phyloP scores from a whole-genome alignment of 2,113 vertebrate species.

The Tupaia chinensis region DNA sequence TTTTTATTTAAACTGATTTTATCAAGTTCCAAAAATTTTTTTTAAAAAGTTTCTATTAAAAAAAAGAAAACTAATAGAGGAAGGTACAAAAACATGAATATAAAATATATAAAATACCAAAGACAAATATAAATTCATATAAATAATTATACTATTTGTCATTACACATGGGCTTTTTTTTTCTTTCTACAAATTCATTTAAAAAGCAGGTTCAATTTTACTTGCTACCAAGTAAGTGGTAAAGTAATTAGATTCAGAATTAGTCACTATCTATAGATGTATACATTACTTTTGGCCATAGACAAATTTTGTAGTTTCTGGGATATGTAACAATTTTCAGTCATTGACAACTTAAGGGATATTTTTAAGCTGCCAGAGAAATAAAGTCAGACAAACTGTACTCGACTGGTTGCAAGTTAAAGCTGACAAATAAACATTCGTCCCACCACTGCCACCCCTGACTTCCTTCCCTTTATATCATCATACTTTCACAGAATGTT shows the following conservation, averaged over 20 bases:
- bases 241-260: not conserved
- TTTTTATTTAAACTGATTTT: slow-evolving; percentile 7
- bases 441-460: not conserved
- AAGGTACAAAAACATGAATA: not conserved
- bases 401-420: slow-evolving; percentile 17
- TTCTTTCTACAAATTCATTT: not conserved
- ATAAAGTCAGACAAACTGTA: not conserved
- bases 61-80: not conserved
- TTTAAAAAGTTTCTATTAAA: not conserved
- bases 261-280: not conserved
- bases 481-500: not conserved
- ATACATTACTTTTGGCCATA: not conserved
- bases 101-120: not conserved
- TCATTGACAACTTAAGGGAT: not conserved
- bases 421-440: not conserved
- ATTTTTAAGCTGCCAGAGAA: not conserved
- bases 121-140: not conserved
- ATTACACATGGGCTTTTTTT: not conserved
- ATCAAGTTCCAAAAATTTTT: not conserved
- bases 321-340: not conserved
- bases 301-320: not conserved
- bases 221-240: not conserved
- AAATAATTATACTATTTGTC: not conserved
- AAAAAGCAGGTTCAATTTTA: slow-evolving; percentile 8
- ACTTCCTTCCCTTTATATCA: not conserved